These are phyloP conservation scores for Drepana arcuata DNA, from an alignment of 1,140 invertebrate genomes.

Conservation along the genomic window DNA sequence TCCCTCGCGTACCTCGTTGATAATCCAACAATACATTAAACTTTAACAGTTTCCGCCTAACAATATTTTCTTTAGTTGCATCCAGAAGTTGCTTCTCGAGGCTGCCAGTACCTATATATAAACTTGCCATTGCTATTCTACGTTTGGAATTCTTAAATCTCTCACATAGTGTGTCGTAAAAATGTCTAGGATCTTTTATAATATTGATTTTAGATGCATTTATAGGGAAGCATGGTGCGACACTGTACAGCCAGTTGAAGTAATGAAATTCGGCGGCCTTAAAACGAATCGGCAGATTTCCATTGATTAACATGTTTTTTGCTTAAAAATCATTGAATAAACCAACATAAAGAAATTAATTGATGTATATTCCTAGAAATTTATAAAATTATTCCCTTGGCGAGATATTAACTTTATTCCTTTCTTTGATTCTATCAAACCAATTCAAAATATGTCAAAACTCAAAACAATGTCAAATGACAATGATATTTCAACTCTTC, in stretches of 20 bases:
- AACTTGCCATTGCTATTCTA: conserved; percentile 90
- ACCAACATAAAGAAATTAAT: not conserved
- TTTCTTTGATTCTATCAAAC: no score
- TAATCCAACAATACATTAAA: conserved; percentile 92
- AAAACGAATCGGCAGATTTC: conserved; percentile 43
- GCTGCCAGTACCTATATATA: conserved; percentile 93
- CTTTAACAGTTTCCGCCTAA: conserved; percentile 74
- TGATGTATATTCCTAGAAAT: no score
- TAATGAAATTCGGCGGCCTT: conserved; percentile 53
- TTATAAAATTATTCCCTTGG: no score
- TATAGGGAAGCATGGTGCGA: conserved; percentile 81
- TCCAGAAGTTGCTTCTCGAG: conserved; percentile 87
- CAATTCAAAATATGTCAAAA: no score
- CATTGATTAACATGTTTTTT: conserved; percentile 19
- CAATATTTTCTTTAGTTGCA: conserved; percentile 74
- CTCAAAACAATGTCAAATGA: no score
- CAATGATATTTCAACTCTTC: no score
- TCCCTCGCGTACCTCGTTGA: conserved; percentile 89
- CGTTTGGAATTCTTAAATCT: conserved; percentile 79
- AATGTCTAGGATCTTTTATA: conserved; percentile 81
- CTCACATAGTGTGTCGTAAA: conserved; percentile 82
- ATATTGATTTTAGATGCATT: conserved; percentile 80
- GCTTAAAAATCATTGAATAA: not conserved
- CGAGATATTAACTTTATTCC: no score
- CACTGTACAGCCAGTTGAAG: conserved; percentile 78